Base-by-base conservation (phyloP, 2,888 invertebrate species). In the Sinelater perroti region DNA sequence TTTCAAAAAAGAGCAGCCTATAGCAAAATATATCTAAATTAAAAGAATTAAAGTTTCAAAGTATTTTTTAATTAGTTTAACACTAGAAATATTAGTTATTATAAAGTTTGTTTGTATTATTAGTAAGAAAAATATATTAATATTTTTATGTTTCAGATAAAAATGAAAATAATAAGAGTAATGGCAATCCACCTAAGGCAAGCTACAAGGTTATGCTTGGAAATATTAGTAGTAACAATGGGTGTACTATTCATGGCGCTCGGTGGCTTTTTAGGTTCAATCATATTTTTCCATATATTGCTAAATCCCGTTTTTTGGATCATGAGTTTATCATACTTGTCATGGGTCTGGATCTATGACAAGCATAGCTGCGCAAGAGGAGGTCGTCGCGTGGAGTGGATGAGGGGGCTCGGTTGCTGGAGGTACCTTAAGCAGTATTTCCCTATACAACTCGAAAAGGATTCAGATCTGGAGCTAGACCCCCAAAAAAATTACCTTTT, bases 391-490 rank as follows among this genome's bases (percentile, higher is more conserved):
- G 56, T 42, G 10, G 52, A 68, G 28, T 70, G 73, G 72, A 68
- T 88, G 14, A 81, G 92, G 52, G 83, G 82, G 28, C 87, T 85
- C 82, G 67, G 70, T 0, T 81, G 90, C 75, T 93, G 93, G 90
- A 81, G 80, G 1, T 85, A 90, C 71, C 89, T 88, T 73, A 81
- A 87, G 14, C 86, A 89, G 63, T 97, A 93, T 74, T 97, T 96
- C 71, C 97, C 97, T 0, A 80, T 93, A 14, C 85, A 85, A 56
- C 79, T 97, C 33, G 93, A 94, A 76, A 93, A 94, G 75, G 85
- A 91, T 0, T 94, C 16, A 14, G 94, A 92, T 0, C 85, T 82
- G 0, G 91, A 96, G 1, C 74, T 97, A 50, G 88, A 91, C 68
- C 87, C 94, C 0, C 79, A 85, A 26, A 85, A 82, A 67, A 94